Evolutionary conservation across 2,888 invertebrate species (phyloP).

Genomic region (Zaprionus bogoriensis): DNA sequence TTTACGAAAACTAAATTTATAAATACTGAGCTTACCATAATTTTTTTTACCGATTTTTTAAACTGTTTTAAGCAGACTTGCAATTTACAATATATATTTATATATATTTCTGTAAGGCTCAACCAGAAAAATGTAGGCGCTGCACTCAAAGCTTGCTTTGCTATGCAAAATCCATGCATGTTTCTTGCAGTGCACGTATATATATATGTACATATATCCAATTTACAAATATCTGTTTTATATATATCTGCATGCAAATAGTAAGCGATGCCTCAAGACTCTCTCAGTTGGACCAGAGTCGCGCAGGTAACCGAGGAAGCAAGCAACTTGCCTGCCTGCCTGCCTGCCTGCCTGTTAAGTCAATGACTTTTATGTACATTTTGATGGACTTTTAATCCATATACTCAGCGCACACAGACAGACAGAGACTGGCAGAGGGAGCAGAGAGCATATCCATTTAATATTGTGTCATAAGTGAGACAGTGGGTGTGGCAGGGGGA

Average conservation of each 20-base stretch:
- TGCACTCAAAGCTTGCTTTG: too few relatives aligned
- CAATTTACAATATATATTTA: too few relatives aligned
- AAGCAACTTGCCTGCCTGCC: conserved; percentile 36
- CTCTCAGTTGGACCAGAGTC: conserved; percentile 46
- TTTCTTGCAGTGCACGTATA: conserved; percentile 1
- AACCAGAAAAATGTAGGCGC: too few relatives aligned
- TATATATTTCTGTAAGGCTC: too few relatives aligned
- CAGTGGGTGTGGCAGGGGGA: too few relatives aligned
- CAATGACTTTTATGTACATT: conserved; percentile 76
- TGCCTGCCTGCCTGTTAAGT: conserved; percentile 53
- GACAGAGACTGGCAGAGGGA: conserved; percentile 10
- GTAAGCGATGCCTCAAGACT: conserved; percentile 61
- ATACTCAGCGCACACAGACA: conserved; percentile 28
- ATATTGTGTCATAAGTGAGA: too few relatives aligned
- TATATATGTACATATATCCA: conserved; percentile 2
- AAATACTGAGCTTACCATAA: too few relatives aligned
- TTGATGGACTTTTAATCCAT: conserved; percentile 78
- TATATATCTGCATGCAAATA: conserved; percentile 45
- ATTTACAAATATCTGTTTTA: background rate
- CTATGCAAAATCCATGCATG: background rate
- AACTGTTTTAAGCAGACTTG: too few relatives aligned
- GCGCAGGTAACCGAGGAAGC: conserved; percentile 22
- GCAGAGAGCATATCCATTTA: too few relatives aligned
- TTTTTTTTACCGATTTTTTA: too few relatives aligned
- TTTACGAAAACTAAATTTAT: too few relatives aligned